These are phyloP conservation scores for Dinoponera quadriceps DNA, from an alignment of 1,140 invertebrate genomes.

Conservation along the genomic window DNA sequence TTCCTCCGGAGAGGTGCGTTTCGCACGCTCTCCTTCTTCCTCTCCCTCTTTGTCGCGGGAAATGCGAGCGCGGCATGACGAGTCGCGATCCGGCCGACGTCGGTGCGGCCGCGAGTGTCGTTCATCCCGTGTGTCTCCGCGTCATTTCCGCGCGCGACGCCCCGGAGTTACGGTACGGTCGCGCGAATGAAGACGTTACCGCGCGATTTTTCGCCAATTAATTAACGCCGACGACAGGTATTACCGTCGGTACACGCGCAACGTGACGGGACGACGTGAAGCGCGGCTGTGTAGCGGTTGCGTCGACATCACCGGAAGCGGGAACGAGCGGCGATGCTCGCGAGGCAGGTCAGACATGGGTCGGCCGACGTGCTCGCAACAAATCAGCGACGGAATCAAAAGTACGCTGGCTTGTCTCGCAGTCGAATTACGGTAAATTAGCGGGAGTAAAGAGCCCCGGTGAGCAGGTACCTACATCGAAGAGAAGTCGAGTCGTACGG, in stretches of 20 bases:
- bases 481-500: constrained; percentile 75
- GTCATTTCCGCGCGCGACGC: too few relatives aligned
- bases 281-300: background rate
- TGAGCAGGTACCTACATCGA: constrained; percentile 82
- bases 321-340: constrained; percentile 19
- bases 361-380: constrained; percentile 62
- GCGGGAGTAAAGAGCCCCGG: constrained; percentile 80
- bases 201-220: background rate
- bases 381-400: constrained; percentile 74
- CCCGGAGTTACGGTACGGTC: too few relatives aligned
- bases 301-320: constrained; percentile 63
- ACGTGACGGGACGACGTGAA: background rate
- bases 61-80: too few relatives aligned
- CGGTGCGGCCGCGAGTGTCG: background rate
- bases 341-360: constrained; percentile 43
- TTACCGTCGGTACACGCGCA: background rate
- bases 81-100: background rate
- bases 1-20: constrained; percentile 72
- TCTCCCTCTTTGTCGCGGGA: too few relatives aligned
- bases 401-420: constrained; percentile 74
- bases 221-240: background rate
- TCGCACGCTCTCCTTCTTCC: constrained; percentile 50
- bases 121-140: too few relatives aligned
- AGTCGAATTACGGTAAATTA: constrained; percentile 83
- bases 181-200: background rate